These are phyloP conservation scores for Umimayanthus chanpuru DNA, from an alignment of 92 coral and sea anemone species.

Conservation along the genomic window DNA sequence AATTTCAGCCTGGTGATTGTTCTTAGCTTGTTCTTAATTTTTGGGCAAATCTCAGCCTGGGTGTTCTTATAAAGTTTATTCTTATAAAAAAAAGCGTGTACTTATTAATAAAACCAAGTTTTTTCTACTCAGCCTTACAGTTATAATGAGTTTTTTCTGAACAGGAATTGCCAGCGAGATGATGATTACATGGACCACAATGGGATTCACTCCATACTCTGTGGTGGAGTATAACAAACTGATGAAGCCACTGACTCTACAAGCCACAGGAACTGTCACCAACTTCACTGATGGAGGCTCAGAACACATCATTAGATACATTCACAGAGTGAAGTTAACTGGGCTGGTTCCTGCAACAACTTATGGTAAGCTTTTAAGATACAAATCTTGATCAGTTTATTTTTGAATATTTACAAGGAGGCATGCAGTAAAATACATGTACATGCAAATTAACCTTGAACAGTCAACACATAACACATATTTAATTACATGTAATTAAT, in stretches of 20 bases:
- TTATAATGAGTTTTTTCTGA: neutral
- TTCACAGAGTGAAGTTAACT: constrained; percentile 87
- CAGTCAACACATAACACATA: no score
- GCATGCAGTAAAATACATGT: no score
- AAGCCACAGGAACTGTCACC: constrained; percentile 65
- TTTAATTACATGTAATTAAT: no score
- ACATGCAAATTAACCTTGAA: neutral
- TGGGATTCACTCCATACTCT: constrained; percentile 64
- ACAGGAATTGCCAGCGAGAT: constrained; percentile 78
- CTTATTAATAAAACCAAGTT: no score
- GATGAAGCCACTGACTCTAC: constrained; percentile 65
- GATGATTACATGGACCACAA: constrained; percentile 93
- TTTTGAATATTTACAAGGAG: neutral
- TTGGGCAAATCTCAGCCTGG: no score
- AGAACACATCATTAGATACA: constrained; percentile 66
- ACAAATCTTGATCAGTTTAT: neutral
- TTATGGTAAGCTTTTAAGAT: constrained; percentile 64
- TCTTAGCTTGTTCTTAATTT: no score
- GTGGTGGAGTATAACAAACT: constrained; percentile 80
- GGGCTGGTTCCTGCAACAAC: constrained; percentile 65
- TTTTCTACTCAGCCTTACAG: neutral
- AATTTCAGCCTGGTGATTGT: constrained; percentile 81
- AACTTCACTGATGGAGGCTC: constrained; percentile 87
- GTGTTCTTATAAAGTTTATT: no score
- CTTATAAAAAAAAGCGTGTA: no score